Base-by-base conservation (phyloP, 2,113 vertebrate genomes). In the Haemorhous mexicanus region DNA sequence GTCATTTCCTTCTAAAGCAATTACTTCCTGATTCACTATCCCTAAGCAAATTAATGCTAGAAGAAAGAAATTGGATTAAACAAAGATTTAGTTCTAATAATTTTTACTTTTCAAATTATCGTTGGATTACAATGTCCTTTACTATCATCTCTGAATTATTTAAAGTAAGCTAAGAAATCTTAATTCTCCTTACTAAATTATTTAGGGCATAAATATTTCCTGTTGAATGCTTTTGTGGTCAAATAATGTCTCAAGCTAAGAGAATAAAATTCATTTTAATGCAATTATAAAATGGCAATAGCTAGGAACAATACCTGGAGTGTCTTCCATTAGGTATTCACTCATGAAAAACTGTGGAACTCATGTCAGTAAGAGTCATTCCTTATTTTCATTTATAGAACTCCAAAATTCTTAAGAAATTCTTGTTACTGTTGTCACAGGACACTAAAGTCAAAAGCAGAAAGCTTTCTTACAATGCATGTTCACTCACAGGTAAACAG, bases 91-190 rank as follows among this genome's bases (percentile, higher is more conserved):
- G 49, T 83, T 61, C 43, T 22, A 62, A 41, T 84, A 87, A 77
- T 83, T 97, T 87, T 94, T 87, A 66, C 15, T 91, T 50, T 78
- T 85, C 35, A 81, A 52, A 83, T 88, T 69, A 63, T 85, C 62
- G 13, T 68, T 91, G 44, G 78, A 89, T 94, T 94, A 90, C 28
- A 70, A n/a, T 83, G 49, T 62, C 78, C 49, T 93, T 95, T 93
- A 80, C 50, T 90, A 68, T 87, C 33, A 59, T 37, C 55, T 76
- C 26, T 98, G 96, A 97, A 98, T 98, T 96, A 97, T 97, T 98
- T 96, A 97, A 97, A 94, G 62, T 32, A 95, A 97, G 79, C 24
- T 86, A 86, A 95, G 76, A 68, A 95, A 94, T 89, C 79, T 91
- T 93, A 96, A 92, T 95, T 94, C 30, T 96, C 47, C 78, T 74